phyloP scores from a whole-genome alignment of 2,797 vertebrate genomes.

The Podarcis lilfordi region DNA sequence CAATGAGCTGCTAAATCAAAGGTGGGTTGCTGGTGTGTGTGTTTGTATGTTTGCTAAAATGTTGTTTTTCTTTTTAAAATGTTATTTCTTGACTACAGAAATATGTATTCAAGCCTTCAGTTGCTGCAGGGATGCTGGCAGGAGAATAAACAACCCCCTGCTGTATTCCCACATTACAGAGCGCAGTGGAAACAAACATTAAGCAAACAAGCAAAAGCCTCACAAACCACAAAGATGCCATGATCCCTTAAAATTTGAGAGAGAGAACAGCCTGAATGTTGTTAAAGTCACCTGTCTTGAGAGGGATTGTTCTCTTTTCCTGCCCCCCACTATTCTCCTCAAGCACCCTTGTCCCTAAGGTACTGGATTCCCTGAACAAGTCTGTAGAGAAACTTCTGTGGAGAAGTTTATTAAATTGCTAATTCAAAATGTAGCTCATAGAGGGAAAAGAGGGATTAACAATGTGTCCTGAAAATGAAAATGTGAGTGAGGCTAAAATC shows the following conservation, averaged over 20 bases:
- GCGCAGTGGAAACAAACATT: slow-evolving; percentile 52
- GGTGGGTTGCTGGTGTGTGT: too few species aligned
- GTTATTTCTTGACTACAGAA: too few species aligned
- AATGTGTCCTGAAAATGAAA: background rate
- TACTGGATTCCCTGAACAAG: background rate
- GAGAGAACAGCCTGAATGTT: slow-evolving; percentile 24
- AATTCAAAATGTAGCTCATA: slow-evolving; percentile 34
- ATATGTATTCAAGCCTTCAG: background rate
- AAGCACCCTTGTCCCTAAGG: slow-evolving; percentile 25
- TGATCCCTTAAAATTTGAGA: slow-evolving; percentile 8
- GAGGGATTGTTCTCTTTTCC: slow-evolving; percentile 5
- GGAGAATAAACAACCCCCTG: slow-evolving; percentile 33
- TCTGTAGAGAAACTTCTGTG: slow-evolving; percentile 17
- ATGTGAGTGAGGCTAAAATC: background rate
- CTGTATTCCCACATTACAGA: slow-evolving; percentile 39
- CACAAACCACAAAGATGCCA: background rate
- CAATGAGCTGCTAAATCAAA: too few species aligned
- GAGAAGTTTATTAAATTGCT: slow-evolving; percentile 43
- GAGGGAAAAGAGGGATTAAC: background rate
- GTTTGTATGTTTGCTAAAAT: too few species aligned
- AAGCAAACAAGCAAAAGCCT: slow-evolving; percentile 56
- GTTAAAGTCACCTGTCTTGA: slow-evolving; percentile 26
- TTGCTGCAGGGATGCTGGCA: slow-evolving; percentile 31
- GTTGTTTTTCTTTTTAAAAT: too few species aligned
- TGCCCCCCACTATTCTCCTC: background rate